Evolutionary conservation across 2,113 vertebrate species (phyloP).

Genomic region (Catharus minimus): DNA sequence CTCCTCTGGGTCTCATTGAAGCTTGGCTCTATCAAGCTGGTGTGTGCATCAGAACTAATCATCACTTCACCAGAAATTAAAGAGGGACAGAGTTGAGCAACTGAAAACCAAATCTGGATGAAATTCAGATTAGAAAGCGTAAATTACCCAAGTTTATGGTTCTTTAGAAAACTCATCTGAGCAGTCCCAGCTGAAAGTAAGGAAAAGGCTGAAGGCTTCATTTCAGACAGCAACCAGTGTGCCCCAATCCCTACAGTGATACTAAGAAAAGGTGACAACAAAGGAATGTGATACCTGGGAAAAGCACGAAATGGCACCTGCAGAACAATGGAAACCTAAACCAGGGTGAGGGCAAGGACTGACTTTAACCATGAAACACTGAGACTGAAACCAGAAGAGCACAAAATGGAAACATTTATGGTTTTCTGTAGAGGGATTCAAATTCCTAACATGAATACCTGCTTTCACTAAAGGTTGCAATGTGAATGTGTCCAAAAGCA

Average conservation of each 20-base stretch:
- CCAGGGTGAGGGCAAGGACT: neutral
- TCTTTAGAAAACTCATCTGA: neutral
- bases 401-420: rapidly evolving
- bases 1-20: neutral
- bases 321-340: neutral
- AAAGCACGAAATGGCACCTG: neutral
- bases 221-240: neutral
- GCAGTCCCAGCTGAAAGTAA: neutral
- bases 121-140: neutral
- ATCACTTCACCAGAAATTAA: neutral
- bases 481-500: too few species aligned
- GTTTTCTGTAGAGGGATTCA: neutral
- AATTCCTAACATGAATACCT: neutral
- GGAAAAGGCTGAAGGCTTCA: neutral
- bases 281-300: neutral
- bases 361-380: neutral
- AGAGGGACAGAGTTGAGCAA: neutral
- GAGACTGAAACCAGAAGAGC: neutral
- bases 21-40: neutral
- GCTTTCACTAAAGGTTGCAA: neutral
- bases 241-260: neutral
- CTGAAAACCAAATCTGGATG: neutral
- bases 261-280: neutral
- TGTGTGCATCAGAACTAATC: neutral
- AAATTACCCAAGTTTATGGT: neutral